Conservation (phyloP, 2,888 invertebrate species). For the Teinopalpus imperialis region DNA sequence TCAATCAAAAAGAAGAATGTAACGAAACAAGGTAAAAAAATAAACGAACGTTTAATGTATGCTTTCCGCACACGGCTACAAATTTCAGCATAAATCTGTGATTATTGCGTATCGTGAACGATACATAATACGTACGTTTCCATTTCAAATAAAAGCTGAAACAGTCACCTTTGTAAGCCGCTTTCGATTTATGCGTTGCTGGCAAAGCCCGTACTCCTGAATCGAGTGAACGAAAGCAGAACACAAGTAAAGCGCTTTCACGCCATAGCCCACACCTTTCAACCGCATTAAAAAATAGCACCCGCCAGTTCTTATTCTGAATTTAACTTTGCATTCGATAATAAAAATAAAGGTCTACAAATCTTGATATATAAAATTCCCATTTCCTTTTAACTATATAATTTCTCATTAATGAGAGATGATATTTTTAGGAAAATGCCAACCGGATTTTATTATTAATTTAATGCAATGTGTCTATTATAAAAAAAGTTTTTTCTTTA, state of each 20-base stretch:
- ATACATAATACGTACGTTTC: conserved; percentile 27
- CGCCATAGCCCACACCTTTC: conserved; percentile 26
- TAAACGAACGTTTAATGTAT: too few relatives aligned
- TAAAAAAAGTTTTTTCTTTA: too few relatives aligned
- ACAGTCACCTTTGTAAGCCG: conserved; percentile 54
- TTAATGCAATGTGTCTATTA: too few relatives aligned
- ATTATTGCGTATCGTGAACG: conserved; percentile 18
- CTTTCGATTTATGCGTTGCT: conserved; percentile 53
- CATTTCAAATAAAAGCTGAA: conserved; percentile 49
- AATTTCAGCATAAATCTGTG: conserved; percentile 6
- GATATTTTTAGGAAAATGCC: too few relatives aligned
- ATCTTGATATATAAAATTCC: too few relatives aligned
- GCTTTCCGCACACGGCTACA: background rate
- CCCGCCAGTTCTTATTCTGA: conserved; percentile 8
- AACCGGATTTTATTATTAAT: too few relatives aligned
- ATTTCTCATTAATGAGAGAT: too few relatives aligned
- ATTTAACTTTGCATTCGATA: background rate
- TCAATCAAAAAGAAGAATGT: too few relatives aligned
- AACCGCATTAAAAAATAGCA: conserved; percentile 25
- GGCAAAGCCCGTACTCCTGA: conserved; percentile 43
- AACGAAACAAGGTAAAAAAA: too few relatives aligned
- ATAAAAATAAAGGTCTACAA: too few relatives aligned
- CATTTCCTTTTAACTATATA: too few relatives aligned
- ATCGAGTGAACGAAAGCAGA: conserved; percentile 39
- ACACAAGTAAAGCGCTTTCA: conserved; percentile 43